Evolutionary conservation across 1,140 invertebrate genomes (phyloP), one percentile per base, ranked within the genome.

Genomic region (Megathymus violae): DNA sequence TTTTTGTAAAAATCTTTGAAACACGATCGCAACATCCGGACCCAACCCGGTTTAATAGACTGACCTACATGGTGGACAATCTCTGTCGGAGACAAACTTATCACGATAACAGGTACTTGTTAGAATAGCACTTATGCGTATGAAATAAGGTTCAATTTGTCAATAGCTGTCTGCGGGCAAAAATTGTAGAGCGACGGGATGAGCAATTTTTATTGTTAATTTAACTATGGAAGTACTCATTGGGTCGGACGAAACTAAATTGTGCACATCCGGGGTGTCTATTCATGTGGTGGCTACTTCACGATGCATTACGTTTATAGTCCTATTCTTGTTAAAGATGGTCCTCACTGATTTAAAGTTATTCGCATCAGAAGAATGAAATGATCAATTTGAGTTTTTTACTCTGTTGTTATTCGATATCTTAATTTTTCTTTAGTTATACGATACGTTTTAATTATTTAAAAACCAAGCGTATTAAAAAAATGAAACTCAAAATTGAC

Each of bases 151-250:
- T 15, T 36, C 3, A 44, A 58, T 54, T 65, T 65, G 47, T 17
- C 34, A 6, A 40, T 38, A 17, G 14, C 31, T 56, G 5, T 13
- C 52, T n/a, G n/a, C 46, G 13, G 10, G 38, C 67, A 13, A 38
- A 66, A 62, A 64, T 58, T 44, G 62, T 68, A 64, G 69, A 65
- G 67, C 69, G 69, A 76, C 75, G 78, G 80, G 88, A 88, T 88
- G 84, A 88, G 83, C 85, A 88, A 87, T 88, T 84, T 88, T 87
- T 80, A 90, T 88, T 88, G 85, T 88, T 84, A 88, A 85, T 76
- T 88, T 82, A 80, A 74, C 82, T 85, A 88, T 89, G 78, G 73
- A 73, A 54, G 71, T 65, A 85, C 77, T 85, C 85, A 90, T 82
- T 90, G 87, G 74, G 64, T 79, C 75, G 85, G 80, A 85, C 76